phyloP scores from a whole-genome alignment of 1,140 invertebrate species.

The Eciton burchellii region DNA sequence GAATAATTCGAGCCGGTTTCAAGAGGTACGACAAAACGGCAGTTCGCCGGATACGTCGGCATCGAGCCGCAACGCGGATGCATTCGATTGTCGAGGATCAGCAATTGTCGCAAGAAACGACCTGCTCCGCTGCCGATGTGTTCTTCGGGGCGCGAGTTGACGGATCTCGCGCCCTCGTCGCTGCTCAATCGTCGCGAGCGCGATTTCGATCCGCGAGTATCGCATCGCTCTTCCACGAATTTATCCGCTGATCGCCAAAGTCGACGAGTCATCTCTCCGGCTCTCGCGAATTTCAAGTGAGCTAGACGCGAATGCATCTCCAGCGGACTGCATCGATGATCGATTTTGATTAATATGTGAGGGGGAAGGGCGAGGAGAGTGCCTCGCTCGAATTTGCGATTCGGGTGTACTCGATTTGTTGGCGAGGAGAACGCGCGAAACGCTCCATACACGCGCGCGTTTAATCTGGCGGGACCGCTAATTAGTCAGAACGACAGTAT shows the following conservation, averaged over 20 bases:
- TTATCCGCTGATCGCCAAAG: not conserved
- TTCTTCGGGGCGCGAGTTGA: conserved; percentile 24
- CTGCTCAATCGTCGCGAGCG: no score
- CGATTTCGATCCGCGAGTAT: conserved; percentile 12
- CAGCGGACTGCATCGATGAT: not conserved
- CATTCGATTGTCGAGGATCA: conserved; percentile 52
- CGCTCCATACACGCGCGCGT: not conserved
- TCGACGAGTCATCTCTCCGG: not conserved
- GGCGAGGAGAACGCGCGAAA: no score
- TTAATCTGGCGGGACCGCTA: not conserved
- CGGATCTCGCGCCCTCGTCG: no score
- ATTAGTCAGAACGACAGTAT: not conserved
- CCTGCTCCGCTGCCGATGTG: conserved; percentile 40
- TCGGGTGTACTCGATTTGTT: not conserved
- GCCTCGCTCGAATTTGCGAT: conserved; percentile 20
- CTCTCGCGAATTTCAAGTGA: no score
- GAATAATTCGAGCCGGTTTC: not conserved
- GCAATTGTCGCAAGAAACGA: conserved; percentile 54
- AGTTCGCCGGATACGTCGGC: conserved; percentile 14
- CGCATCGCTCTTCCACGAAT: conserved; percentile 1
- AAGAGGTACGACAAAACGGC: not conserved
- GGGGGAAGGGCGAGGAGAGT: not conserved
- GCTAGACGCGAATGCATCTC: not conserved
- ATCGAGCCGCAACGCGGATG: conserved; percentile 14
- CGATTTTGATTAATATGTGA: conserved; percentile 22